Base-by-base conservation (phyloP, 2,888 invertebrate genomes). In the Platynereis dumerilii region DNA sequence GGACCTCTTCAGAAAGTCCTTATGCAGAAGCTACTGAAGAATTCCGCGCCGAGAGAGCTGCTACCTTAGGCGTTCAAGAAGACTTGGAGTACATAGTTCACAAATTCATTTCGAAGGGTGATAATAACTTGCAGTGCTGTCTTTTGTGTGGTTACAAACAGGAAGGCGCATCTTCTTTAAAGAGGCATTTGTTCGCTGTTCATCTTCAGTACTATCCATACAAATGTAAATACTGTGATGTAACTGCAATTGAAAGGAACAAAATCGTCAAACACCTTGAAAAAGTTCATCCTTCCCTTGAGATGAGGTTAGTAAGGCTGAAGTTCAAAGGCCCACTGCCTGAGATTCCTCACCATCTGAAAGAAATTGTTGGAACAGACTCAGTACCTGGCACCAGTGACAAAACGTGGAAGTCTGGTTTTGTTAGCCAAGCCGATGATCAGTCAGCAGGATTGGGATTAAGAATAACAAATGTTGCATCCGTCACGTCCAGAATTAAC, bases 121-220 rank as follows among this genome's bases (percentile, higher is more conserved):
- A 39, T 2, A 42, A 26, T n/a, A 53, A 61, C 52, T 24, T 61
- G 3, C 60, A 61, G 12, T 45, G 34, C 27, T 65, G 65, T 29
- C 34, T 48, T 10, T 28, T 55, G 26, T 65, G 65, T 61, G 67
- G 60, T 1, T 64, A 57, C 27, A 24, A 34, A 5, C 58, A 60
- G 45, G 64, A 64, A 22, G 61, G 63, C 17, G 22, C 54, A 39
- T 48, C 44, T 3, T 34, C 63, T 1, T 60, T 72, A 17, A 67
- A 62, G 42, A 58, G 65, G 10, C 72, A 72, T 55, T 60, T 72
- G 7, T 53, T 60, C 15, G 61, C 61, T 17, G 45, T 60, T 12
- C 72, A 72, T 26, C 34, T 72, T 20, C 58, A 61, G 27, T 63
- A 58, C 57, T 69, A 72, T 52, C 72, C 72, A 17, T 72, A 63